Base-by-base conservation (phyloP, 2,888 invertebrate species). In the Agonopterix subpropinquella region DNA sequence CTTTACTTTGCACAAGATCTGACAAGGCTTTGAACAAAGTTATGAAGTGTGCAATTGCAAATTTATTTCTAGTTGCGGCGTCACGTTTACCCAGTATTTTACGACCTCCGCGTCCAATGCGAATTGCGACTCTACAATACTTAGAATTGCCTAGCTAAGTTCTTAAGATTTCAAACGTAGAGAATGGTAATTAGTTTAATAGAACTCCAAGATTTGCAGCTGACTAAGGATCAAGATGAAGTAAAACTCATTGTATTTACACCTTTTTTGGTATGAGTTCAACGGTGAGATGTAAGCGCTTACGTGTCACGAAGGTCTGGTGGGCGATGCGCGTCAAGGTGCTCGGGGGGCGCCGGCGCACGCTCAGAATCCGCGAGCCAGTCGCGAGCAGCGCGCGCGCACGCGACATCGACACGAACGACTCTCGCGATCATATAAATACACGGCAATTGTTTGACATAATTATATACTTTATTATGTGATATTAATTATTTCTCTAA, bases 261-360 rank as follows among this genome's bases (percentile, higher is more conserved):
- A 62, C 88, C 87, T 74, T 86, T 85, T 88, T 87, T 82, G 87
- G 87, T 83, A 70, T 77, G 75, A 78, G 68, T 80, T 74, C 77
- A 74, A 74, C 77, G 61, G 69, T 62, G 79, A 84, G 80, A 84
- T 80, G 80, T 79, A 62, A 80, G 68, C 82, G 84, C 79, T 86
- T 84, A 87, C 87, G 86, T 86, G 85, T 83, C 77, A n/a, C 64
- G 77, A 77, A 80, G 80, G 76, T 74, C 70, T 79, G 67, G 82
- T 79, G 82, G 82, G 81, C 78, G 83, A 73, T 59, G 60, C 61
- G 54, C 67, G 65, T 58, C 66, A 67, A 70, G 73, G 77, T 67
- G 70, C 53, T 59, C 62, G 63, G 68, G 66, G 70, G 68, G 66
- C 70, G 54, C 53, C 67, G 67, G 43, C 53, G 64, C 66, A 55